phyloP scores from a whole-genome alignment of 2,888 invertebrate species.

The Tortricodes alternella region DNA sequence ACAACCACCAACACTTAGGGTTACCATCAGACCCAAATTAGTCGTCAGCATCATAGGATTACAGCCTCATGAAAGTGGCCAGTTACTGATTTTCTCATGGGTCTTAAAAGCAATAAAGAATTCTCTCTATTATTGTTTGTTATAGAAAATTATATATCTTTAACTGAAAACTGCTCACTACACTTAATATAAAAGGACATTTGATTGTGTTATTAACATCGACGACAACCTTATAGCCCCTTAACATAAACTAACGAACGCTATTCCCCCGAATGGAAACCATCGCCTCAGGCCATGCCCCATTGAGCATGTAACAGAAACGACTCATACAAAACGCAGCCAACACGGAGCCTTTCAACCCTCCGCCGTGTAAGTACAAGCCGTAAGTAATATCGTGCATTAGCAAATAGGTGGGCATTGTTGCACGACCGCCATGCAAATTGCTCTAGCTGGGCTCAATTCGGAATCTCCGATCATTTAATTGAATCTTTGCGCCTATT shows the following conservation, averaged over 20 bases:
- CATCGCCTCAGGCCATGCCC: constrained; percentile 65
- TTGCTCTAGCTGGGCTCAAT: constrained; percentile 48
- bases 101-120: neutral
- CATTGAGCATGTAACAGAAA: constrained; percentile 61
- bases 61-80: neutral
- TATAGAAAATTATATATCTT: too few relatives aligned
- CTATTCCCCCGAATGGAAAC: constrained; percentile 64
- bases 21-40: constrained; percentile 34
- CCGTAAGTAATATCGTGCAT: constrained; percentile 52
- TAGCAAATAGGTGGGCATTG: constrained; percentile 56
- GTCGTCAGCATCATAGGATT: too few relatives aligned
- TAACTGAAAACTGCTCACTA: too few relatives aligned
- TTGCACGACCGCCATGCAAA: constrained; percentile 60
- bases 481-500: constrained; percentile 42
- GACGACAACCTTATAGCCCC: constrained; percentile 27
- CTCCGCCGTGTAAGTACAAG: constrained; percentile 35
- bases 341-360: constrained; percentile 47
- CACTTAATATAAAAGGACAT: neutral
- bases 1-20: constrained; percentile 54
- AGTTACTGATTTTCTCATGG: neutral
- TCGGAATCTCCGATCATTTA: constrained; percentile 49
- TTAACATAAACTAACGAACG: constrained; percentile 60
- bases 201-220: neutral
- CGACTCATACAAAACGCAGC: constrained; percentile 55
- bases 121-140: too few relatives aligned